These are phyloP conservation scores for Telenomus remus DNA, from an alignment of 1,140 invertebrate species.

Conservation along the genomic window DNA sequence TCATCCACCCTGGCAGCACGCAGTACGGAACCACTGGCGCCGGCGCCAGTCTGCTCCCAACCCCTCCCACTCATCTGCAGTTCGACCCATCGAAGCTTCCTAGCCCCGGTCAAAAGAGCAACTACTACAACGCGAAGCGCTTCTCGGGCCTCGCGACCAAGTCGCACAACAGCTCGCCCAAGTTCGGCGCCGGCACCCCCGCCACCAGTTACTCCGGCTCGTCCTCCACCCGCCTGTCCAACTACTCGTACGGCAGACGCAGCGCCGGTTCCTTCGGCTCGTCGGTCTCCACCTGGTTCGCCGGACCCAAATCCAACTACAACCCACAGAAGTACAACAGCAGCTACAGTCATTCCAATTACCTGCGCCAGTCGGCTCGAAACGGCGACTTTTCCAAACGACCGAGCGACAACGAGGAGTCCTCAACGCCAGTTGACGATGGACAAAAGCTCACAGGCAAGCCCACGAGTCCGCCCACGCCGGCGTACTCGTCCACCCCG, in stretches of 20 bases:
- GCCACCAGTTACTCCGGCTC: constrained; percentile 7
- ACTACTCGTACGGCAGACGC: constrained; percentile 40
- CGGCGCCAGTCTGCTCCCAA: constrained; percentile 66
- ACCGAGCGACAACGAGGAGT: constrained; percentile 9
- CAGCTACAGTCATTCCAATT: constrained; percentile 14
- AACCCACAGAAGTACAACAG: constrained; percentile 7
- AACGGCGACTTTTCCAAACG: not conserved
- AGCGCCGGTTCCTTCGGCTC: constrained; percentile 18
- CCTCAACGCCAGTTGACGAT: constrained; percentile 9
- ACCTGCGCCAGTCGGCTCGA: not conserved
- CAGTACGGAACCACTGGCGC: constrained; percentile 43
- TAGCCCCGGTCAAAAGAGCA: not conserved
- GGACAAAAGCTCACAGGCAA: constrained; percentile 4
- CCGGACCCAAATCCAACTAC: constrained; percentile 41
- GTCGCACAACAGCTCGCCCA: constrained; percentile 23
- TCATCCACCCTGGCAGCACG: constrained; percentile 60
- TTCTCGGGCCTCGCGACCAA: constrained; percentile 8
- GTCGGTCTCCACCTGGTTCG: constrained; percentile 50
- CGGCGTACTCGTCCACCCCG: constrained; percentile 64
- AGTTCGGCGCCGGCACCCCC: constrained; percentile 17
- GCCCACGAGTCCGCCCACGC: constrained; percentile 65
- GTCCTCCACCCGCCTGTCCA: constrained; percentile 24
- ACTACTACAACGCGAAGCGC: not conserved
- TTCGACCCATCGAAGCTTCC: constrained; percentile 18
- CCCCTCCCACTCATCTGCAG: constrained; percentile 56